Percentiles rank a stretch among this genome's conserved stretches.
These are phyloP conservation scores for Zaprionus capensis DNA, from an alignment of 1,140 invertebrate species.

Conservation along the genomic window DNA sequence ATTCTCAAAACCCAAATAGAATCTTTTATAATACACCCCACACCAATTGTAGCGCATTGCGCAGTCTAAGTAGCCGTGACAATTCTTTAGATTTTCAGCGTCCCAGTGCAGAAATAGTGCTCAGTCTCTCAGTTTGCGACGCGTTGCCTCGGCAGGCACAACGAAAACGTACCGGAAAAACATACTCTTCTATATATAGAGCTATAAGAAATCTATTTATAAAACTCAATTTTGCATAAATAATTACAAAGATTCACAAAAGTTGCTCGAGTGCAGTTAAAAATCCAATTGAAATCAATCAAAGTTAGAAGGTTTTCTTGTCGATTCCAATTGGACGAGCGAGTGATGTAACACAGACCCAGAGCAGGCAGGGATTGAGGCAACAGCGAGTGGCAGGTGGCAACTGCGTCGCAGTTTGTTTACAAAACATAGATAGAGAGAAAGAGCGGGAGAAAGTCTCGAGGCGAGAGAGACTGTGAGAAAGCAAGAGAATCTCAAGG, in stretches of 20 bases:
- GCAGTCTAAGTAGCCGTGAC: neutral
- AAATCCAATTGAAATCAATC: slow-evolving; percentile 2
- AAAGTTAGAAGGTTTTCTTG: neutral
- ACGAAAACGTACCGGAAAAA: slow-evolving; percentile 10
- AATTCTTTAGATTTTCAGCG: slow-evolving; percentile 32
- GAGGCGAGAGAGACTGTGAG: neutral
- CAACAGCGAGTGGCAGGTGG: neutral
- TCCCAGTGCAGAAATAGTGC: slow-evolving; percentile 45
- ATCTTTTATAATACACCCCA: neutral
- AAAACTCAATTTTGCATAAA: slow-evolving; percentile 9
- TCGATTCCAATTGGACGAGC: neutral
- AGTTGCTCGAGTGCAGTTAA: neutral
- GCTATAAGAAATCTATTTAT: slow-evolving; percentile 66
- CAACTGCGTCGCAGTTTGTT: slow-evolving; percentile 71
- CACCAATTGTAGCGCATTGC: slow-evolving; percentile 2
- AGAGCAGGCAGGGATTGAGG: neutral
- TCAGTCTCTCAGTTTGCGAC: slow-evolving; percentile 65
- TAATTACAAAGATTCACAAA: neutral
- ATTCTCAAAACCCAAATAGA: neutral
- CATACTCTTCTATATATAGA: slow-evolving; percentile 54
- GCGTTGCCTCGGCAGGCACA: slow-evolving; percentile 42
- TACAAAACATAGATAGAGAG: slow-evolving; percentile 45
- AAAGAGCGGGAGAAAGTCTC: neutral
- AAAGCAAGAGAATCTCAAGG: neutral
- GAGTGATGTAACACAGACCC: slow-evolving; percentile 28